These are phyloP conservation scores for Bostrychus sinensis DNA, from an alignment of 2,113 vertebrate species.

Conservation along the genomic window DNA sequence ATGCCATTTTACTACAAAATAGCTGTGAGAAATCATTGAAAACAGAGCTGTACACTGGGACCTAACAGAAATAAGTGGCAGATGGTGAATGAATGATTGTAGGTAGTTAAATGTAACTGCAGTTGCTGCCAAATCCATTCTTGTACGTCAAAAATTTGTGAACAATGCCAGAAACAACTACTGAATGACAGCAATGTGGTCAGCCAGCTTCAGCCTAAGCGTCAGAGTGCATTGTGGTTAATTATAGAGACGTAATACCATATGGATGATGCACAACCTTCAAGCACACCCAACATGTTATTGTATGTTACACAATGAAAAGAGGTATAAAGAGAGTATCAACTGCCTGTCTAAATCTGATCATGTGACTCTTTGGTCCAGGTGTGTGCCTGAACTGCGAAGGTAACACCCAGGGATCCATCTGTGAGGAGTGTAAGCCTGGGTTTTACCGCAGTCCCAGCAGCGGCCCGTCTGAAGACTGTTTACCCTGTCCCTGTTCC, in stretches of 20 bases:
- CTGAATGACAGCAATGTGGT: not conserved
- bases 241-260: not conserved
- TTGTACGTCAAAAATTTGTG: too few species aligned
- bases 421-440: slow-evolving; percentile 89
- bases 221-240: not conserved
- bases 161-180: too few species aligned
- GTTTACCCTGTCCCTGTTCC: slow-evolving; percentile 89
- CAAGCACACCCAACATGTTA: not conserved
- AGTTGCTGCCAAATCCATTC: too few species aligned
- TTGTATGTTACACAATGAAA: too few species aligned
- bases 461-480: slow-evolving; percentile 58
- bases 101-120: too few species aligned
- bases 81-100: too few species aligned
- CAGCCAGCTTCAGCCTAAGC: not conserved
- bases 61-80: too few species aligned
- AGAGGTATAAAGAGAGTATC: too few species aligned
- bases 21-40: too few species aligned
- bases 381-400: slow-evolving; percentile 88
- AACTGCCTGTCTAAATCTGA: not conserved
- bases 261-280: too few species aligned
- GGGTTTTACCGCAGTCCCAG: slow-evolving; percentile 78
- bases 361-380: slow-evolving; percentile 53
- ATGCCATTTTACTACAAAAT: too few species aligned
- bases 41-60: too few species aligned
- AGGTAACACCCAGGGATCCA: slow-evolving; percentile 84